Evolutionary conservation across 1,140 invertebrate species (phyloP), one percentile per base, ranked within the genome.

Genomic region (Macrosteles quadrilineatus): DNA sequence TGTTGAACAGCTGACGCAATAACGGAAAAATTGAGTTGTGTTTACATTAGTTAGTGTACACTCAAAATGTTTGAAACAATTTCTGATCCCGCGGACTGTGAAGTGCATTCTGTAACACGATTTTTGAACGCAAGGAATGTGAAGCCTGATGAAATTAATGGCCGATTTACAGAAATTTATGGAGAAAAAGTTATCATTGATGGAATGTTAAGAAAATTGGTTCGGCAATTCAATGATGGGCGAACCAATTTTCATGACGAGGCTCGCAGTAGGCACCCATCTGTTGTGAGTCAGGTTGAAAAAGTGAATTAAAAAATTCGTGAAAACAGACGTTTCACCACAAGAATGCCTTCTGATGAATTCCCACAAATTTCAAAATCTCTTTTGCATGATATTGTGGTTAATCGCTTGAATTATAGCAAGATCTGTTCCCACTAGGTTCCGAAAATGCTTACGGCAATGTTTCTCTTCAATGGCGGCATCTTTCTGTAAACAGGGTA

Each of bases 241-340:
- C 59, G 73, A 43, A 68, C 50, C 19, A 72, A 69, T 70, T 64
- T 72, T 50, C 71, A 73, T 59, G 75, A 73, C 47, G 72, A 74
- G 53, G 29, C 32, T 36, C 67, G 68, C 47, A 70, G 67, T 62
- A 68, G 73, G 40, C 67, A 70, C 36, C 70, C 67, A 50, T 74
- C 70, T 43, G 59, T 72, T 36, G 55, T 72, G 9, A 72, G 55
- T 69, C 70, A 74, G 67, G 73, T 73, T 57, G 55, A 6, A 65
- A 57, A 73, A 68, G 59, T 30, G 19, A 66, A 69, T 36, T 57
- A 72, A 27, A 69, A 69, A 62, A 30, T 65, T 64, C 21, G 59
- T 65, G 50, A 45, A 25, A 59, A 71, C 64, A 59, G 70, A 71
- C 47, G 6, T 43, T 71, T 68, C 59, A 71, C 29, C 23, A 71